A percentile compares a stretch with the other conserved stretches of the same genome.
Conservation (phyloP, 1,140 invertebrate species). For the Ridgeia piscesae region DNA sequence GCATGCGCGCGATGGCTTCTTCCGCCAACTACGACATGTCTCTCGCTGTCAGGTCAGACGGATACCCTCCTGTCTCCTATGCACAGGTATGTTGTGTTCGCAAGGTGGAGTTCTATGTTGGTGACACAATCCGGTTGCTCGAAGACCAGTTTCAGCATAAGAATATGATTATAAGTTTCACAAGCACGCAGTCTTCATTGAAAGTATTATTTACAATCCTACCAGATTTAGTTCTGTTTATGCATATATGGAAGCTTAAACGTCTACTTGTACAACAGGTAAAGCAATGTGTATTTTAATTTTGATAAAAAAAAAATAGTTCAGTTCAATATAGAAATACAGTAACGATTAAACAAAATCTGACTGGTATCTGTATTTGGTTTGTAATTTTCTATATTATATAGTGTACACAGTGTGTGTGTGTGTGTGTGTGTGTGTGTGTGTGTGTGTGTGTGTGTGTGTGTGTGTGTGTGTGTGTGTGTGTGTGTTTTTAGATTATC, state of each 20-base stretch:
- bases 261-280: too few relatives aligned
- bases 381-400: not conserved
- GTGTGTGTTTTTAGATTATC: not conserved
- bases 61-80: not conserved
- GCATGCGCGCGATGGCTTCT: slow-evolving; percentile 16
- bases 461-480: not conserved
- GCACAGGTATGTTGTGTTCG: not conserved
- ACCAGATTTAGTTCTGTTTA: too few relatives aligned
- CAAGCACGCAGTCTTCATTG: too few relatives aligned
- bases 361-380: not conserved
- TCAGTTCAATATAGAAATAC: too few relatives aligned
- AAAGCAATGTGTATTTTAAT: too few relatives aligned
- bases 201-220: too few relatives aligned
- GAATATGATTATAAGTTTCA: too few relatives aligned
- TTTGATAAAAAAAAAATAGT: too few relatives aligned
- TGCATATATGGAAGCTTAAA: too few relatives aligned
- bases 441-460: not conserved
- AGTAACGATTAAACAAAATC: not conserved
- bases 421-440: not conserved
- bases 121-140: too few relatives aligned
- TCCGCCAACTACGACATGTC: slow-evolving; percentile 8
- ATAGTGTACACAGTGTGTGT: not conserved
- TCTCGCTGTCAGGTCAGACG: slow-evolving; percentile 1
- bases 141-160: too few relatives aligned
- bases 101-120: too few relatives aligned